A percentile compares a stretch with the other conserved stretches of the same genome.
phyloP scores from a whole-genome alignment of 2,888 invertebrate genomes.

The Coleophora flavipennella region DNA sequence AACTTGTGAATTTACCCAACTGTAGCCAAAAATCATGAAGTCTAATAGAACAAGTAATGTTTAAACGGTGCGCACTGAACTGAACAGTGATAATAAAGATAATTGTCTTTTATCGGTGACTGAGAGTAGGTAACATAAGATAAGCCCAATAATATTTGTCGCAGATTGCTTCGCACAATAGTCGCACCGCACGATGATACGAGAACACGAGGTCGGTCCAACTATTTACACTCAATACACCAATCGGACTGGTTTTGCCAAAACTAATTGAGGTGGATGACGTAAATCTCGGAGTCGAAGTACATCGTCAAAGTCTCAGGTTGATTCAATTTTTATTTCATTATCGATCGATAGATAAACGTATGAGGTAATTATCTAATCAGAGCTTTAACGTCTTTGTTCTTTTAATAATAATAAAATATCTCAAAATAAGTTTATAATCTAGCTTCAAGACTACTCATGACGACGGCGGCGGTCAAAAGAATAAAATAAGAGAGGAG shows the following conservation, averaged over 20 bases:
- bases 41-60: neutral
- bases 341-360: no score
- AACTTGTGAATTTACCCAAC: neutral
- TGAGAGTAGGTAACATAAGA: constrained; percentile 11
- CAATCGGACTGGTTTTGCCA: constrained; percentile 52
- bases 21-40: constrained; percentile 7
- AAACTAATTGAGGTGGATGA: constrained; percentile 43
- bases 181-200: constrained; percentile 37
- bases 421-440: constrained; percentile 1
- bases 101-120: constrained; percentile 37
- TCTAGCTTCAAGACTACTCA: constrained; percentile 26
- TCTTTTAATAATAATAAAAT: neutral
- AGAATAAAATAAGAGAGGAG: constrained; percentile 45
- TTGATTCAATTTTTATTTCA: neutral
- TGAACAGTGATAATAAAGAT: constrained; percentile 39
- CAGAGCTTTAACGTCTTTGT: no score
- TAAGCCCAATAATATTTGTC: constrained; percentile 24
- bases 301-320: constrained; percentile 20
- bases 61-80: constrained; percentile 30
- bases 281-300: constrained; percentile 37
- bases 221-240: constrained; percentile 62
- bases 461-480: constrained; percentile 38
- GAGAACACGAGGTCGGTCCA: constrained; percentile 39
- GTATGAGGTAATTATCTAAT: no score
- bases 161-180: constrained; percentile 15